phyloP scores from a whole-genome alignment of 2,113 vertebrate species.

The Carassius carassius region DNA sequence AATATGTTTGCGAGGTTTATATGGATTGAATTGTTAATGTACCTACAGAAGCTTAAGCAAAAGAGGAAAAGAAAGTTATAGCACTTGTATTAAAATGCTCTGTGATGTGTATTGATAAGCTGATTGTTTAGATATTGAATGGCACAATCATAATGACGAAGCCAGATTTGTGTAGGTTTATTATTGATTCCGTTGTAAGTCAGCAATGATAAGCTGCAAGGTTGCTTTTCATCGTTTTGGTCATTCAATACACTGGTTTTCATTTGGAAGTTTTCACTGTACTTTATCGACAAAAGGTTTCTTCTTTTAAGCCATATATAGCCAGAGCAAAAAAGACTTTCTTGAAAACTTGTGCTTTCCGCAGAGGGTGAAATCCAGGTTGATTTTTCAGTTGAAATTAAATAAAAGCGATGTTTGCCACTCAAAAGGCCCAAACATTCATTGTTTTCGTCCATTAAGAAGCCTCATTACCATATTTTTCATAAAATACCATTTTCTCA shows the following conservation, averaged over 20 bases:
- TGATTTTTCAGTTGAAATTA: neutral
- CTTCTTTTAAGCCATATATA: slow-evolving; percentile 37
- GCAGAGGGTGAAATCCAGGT: neutral
- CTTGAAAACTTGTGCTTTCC: slow-evolving; percentile 44
- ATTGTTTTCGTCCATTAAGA: neutral
- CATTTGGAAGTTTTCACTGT: slow-evolving; percentile 45
- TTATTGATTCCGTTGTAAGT: slow-evolving; percentile 53
- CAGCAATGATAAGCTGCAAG: slow-evolving; percentile 54
- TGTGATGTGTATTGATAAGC: slow-evolving; percentile 64
- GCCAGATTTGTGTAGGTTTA: slow-evolving; percentile 43
- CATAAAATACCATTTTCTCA: neutral
- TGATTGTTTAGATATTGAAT: slow-evolving; percentile 53
- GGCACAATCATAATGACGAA: slow-evolving; percentile 43
- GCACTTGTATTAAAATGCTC: slow-evolving; percentile 59
- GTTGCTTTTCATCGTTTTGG: slow-evolving; percentile 47
- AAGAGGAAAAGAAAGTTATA: slow-evolving; percentile 65
- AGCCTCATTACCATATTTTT: neutral
- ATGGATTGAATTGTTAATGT: slow-evolving; percentile 70
- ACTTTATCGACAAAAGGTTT: slow-evolving; percentile 44
- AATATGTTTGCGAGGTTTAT: slow-evolving; percentile 68
- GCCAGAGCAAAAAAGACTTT: slow-evolving; percentile 33
- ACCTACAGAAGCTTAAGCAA: slow-evolving; percentile 65
- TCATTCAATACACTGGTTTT: slow-evolving; percentile 52
- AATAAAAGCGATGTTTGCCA: neutral
- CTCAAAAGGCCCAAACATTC: neutral